Percentiles rank a stretch among this genome's conserved stretches.
Conservation (phyloP, 2,113 vertebrate genomes). For the Forbesichthys agassizii region DNA sequence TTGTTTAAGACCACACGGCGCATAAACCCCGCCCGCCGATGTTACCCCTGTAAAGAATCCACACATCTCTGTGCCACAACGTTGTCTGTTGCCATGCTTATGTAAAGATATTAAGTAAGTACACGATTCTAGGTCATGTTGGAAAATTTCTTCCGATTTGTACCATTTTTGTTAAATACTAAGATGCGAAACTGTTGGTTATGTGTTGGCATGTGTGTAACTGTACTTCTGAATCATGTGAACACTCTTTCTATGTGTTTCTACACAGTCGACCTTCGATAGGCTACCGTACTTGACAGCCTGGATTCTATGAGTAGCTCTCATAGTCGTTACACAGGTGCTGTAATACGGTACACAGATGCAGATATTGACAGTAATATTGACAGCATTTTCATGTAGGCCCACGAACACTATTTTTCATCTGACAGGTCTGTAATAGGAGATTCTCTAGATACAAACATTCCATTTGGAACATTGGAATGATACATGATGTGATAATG, state of each 20-base stretch:
- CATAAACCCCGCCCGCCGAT: not conserved
- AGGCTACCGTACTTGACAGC: not conserved
- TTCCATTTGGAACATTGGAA: too few species aligned
- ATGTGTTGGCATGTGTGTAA: not conserved
- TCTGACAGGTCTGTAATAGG: too few species aligned
- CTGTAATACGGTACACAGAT: too few species aligned
- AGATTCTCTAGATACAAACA: too few species aligned
- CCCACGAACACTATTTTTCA: too few species aligned
- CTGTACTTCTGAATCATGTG: not conserved
- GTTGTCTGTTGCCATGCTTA: slow-evolving; percentile 7
- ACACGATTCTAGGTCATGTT: not conserved
- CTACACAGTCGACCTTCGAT: slow-evolving; percentile 47
- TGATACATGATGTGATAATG: too few species aligned
- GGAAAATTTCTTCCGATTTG: too few species aligned
- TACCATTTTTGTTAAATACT: too few species aligned
- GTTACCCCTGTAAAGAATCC: accelerated
- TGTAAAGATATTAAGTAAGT: slow-evolving; percentile 43
- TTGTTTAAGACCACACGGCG: not conserved
- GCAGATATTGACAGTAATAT: too few species aligned
- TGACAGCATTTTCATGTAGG: too few species aligned
- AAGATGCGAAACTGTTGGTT: not conserved
- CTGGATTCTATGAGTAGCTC: not conserved
- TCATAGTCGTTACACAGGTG: too few species aligned
- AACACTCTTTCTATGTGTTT: not conserved
- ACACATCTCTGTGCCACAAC: not conserved